These are phyloP conservation scores for mouse (Mus musculus) DNA, from an alignment of 2,113 vertebrate genomes.

Conservation along the genomic window GRCm39 chr6:28312001-28312500, in stretches of 20 bases:
- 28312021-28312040: not conserved
- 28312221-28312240: not conserved
- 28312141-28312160: conserved; percentile 12
- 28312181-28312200: not conserved
- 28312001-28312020: not conserved
- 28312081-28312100: conserved; percentile 1
- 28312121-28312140: not conserved
- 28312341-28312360: not conserved
- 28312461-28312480: no score
- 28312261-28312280: not conserved
- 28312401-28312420: not conserved
- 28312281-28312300: conserved; percentile 12
- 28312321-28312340: not conserved
- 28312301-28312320: not conserved
- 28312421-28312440: not conserved
- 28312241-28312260: not conserved
- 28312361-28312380: not conserved
- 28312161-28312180: not conserved
- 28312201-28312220: not conserved
- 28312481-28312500: not conserved
- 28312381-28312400: not conserved
- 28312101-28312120: conserved; percentile 1
- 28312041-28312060: not conserved
- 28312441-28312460: not conserved
- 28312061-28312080: not conserved